Conservation (phyloP, 2,797 vertebrate genomes). For the Myotis myotis region DNA sequence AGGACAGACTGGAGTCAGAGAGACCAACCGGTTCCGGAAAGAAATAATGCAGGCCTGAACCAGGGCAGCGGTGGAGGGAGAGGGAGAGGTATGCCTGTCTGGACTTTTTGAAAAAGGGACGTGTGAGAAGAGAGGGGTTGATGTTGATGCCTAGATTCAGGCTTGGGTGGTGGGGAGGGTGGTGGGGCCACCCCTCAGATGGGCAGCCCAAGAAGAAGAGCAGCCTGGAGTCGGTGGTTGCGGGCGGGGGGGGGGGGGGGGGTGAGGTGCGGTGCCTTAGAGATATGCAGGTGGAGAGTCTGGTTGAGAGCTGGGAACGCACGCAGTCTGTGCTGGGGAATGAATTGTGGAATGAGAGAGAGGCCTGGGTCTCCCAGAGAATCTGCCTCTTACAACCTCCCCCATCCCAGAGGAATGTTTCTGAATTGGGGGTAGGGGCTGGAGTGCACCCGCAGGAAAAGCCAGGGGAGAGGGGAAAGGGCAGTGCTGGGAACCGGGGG, state of each 20-base stretch:
- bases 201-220: neutral
- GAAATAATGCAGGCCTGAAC: neutral
- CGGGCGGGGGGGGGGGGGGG: no score
- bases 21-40: conserved; percentile 70
- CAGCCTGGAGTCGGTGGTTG: neutral
- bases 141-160: neutral
- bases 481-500: neutral
- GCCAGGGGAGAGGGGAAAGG: neutral
- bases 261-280: neutral
- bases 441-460: neutral
- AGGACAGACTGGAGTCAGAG: conserved; percentile 74
- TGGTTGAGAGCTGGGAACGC: neutral
- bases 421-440: neutral
- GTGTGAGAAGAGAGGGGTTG: neutral
- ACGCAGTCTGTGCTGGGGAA: neutral
- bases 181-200: neutral
- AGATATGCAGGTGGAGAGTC: neutral
- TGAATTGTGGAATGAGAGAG: neutral
- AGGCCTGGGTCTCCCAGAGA: neutral
- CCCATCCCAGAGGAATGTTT: neutral
- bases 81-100: neutral
- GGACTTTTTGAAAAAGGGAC: neutral
- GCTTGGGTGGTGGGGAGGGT: neutral
- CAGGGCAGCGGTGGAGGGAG: neutral
- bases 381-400: neutral